Conservation (phyloP, 1,140 invertebrate genomes). For the Formica exsecta region DNA sequence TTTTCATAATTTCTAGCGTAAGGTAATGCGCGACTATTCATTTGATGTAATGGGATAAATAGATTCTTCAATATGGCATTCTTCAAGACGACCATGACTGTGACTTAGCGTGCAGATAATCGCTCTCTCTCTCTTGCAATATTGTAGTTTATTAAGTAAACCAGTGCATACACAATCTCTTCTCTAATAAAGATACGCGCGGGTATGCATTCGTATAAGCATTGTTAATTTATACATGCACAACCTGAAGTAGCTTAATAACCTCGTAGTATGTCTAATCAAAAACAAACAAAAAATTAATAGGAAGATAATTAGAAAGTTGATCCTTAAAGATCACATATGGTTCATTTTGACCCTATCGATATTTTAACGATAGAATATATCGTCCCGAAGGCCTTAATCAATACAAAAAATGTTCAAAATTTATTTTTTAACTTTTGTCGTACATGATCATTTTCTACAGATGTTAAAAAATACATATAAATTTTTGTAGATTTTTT, state of each 20-base stretch:
- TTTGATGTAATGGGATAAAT: not conserved
- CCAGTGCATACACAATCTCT: not conserved
- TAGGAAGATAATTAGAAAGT: not conserved
- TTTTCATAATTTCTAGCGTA: not conserved
- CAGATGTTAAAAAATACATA: too few relatives aligned
- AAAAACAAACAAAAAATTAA: not conserved
- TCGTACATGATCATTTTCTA: too few relatives aligned
- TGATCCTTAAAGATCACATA: too few relatives aligned
- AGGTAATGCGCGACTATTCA: not conserved
- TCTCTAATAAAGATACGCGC: not conserved
- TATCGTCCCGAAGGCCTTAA: too few relatives aligned
- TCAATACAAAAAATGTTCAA: too few relatives aligned
- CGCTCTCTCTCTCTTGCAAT: too few relatives aligned
- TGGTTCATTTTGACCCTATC: too few relatives aligned
- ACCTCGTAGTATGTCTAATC: not conserved
- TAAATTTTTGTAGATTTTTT: too few relatives aligned
- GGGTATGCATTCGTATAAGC: too few relatives aligned
- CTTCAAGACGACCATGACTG: not conserved
- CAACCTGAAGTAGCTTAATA: not conserved
- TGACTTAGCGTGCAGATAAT: not conserved
- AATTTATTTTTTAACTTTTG: too few relatives aligned
- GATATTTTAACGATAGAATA: too few relatives aligned
- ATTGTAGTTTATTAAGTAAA: not conserved
- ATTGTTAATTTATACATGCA: not conserved
- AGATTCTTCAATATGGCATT: not conserved